Conservation (phyloP, 37 sponge, comb jelly and placozoan species). For the Agelas oroides region DNA sequence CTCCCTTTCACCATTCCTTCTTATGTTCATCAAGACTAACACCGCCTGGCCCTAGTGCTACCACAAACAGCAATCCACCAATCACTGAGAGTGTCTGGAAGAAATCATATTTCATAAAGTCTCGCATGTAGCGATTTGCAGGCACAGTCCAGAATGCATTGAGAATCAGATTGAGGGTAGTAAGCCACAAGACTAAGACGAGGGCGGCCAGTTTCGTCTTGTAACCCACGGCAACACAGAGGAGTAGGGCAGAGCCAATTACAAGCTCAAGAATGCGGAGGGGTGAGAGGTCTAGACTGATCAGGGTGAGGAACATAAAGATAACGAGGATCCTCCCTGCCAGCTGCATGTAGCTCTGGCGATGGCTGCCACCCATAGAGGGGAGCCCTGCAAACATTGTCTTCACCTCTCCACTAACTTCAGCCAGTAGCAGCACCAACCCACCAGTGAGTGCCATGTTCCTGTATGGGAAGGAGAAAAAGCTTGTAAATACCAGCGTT, state of each 20-base stretch:
- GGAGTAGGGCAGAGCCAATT: slow-evolving; percentile 75
- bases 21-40: slow-evolving; percentile 98
- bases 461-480: slow-evolving; percentile 36
- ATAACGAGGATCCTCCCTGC: slow-evolving; percentile 94
- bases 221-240: slow-evolving; percentile 93
- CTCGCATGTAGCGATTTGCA: slow-evolving; percentile 80
- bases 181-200: slow-evolving; percentile 84
- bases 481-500: too few relatives aligned
- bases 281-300: slow-evolving; percentile 82
- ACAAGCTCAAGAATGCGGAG: slow-evolving; percentile 77
- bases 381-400: slow-evolving; percentile 99
- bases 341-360: slow-evolving; percentile 96
- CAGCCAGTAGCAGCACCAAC: slow-evolving; percentile 93
- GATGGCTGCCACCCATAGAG: slow-evolving; percentile 81
- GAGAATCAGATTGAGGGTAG: slow-evolving; percentile 77
- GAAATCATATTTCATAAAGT: slow-evolving; percentile 98
- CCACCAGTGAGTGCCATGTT: slow-evolving; percentile 93
- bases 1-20: slow-evolving; percentile 84
- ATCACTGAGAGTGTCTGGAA: slow-evolving; percentile 98
- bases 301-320: slow-evolving; percentile 97
- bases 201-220: slow-evolving; percentile 95
- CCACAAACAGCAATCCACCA: slow-evolving; percentile 95
- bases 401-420: slow-evolving; percentile 87
- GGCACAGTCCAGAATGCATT: slow-evolving; percentile 93
- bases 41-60: slow-evolving; percentile 97